Evolutionary conservation across 1,140 invertebrate species (phyloP).

Genomic region (Cepaea nemoralis): DNA sequence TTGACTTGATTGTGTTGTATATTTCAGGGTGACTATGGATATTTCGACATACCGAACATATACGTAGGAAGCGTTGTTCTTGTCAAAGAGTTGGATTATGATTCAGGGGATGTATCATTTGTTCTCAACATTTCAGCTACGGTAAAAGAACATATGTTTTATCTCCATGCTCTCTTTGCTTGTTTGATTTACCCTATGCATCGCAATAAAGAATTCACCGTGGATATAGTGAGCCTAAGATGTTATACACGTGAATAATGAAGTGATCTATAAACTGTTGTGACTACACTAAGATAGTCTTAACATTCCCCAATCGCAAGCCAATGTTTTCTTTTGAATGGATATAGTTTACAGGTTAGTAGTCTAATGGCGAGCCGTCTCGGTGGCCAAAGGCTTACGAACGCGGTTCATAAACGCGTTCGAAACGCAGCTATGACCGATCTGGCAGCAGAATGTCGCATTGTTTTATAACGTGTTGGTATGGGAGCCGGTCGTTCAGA

Average conservation of each 20-base stretch:
- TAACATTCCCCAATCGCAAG: background rate
- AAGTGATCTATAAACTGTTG: background rate
- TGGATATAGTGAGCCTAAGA: background rate
- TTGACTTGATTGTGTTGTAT: too few relatives aligned
- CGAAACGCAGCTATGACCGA: too few relatives aligned
- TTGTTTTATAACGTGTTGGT: too few relatives aligned
- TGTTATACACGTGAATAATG: background rate
- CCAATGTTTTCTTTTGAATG: background rate
- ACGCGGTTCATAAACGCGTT: too few relatives aligned
- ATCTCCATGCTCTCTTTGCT: too few relatives aligned
- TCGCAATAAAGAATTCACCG: background rate
- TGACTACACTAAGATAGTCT: too few relatives aligned
- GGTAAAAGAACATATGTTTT: background rate
- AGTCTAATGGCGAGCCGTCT: too few relatives aligned
- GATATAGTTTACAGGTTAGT: too few relatives aligned
- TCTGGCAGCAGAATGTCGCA: too few relatives aligned
- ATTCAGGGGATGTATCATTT: background rate
- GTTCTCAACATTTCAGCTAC: conserved; percentile 24
- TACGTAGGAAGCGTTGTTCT: background rate
- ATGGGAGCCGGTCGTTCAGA: too few relatives aligned
- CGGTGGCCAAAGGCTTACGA: too few relatives aligned
- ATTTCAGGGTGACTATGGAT: background rate
- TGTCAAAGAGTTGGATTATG: conserved; percentile 18
- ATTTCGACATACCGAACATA: background rate
- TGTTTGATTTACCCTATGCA: too few relatives aligned